Conservation (phyloP, 2,113 vertebrate species). For the Poicephalus meyeri region DNA sequence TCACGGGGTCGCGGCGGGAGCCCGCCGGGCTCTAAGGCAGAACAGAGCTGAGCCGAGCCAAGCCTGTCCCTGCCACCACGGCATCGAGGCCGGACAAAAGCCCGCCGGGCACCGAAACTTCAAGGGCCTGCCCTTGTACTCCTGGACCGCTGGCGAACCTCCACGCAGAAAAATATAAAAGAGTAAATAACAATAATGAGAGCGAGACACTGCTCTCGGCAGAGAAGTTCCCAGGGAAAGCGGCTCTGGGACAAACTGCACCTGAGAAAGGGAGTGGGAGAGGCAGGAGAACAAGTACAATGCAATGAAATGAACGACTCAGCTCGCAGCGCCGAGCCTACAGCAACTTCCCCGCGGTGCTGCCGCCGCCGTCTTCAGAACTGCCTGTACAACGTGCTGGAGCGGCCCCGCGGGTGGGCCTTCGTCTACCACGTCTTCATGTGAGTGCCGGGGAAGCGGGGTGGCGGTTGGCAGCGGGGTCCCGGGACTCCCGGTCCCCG, state of each 20-base stretch:
- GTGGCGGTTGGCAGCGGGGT: no score
- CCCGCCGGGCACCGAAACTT: not conserved
- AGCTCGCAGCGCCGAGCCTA: not conserved
- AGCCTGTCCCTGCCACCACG: not conserved
- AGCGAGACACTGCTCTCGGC: not conserved
- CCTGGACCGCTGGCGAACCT: not conserved
- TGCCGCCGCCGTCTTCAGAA: conserved; percentile 86
- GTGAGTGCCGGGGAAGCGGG: conserved; percentile 79
- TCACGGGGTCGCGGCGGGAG: not conserved
- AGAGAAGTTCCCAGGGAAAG: not conserved
- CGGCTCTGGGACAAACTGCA: not conserved
- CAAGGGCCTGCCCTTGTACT: not conserved
- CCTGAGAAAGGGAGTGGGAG: not conserved
- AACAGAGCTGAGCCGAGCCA: not conserved
- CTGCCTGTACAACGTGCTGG: conserved; percentile 96
- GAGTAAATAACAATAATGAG: not conserved
- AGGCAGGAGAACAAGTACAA: not conserved
- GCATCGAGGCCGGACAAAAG: not conserved
- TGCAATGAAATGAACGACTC: rapidly evolving
- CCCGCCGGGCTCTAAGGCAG: not conserved
- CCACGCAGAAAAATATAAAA: not conserved
- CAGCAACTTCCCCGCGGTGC: not conserved
- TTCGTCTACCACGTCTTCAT: conserved; percentile 96
- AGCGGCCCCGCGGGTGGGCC: conserved; percentile 92
- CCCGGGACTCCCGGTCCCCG: conserved; percentile 17